Percentiles rank a stretch among this genome's conserved stretches.
Evolutionary conservation across 2,888 invertebrate species (phyloP).

Genomic region (Mesoligia furuncula): DNA sequence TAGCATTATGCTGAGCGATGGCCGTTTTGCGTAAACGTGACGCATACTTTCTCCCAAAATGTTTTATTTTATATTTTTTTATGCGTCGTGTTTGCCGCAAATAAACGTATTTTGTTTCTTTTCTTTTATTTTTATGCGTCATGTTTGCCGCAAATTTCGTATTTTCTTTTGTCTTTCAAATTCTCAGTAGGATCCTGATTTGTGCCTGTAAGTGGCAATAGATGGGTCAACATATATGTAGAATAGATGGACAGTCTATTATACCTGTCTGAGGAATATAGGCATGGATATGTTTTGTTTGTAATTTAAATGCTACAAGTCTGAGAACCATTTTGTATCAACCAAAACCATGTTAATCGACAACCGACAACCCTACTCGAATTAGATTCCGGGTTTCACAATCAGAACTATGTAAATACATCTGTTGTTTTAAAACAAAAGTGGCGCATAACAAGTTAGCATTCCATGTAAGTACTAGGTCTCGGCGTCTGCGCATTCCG

Average conservation of each 20-base stretch:
- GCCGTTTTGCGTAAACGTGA: too few relatives aligned
- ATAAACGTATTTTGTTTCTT: too few relatives aligned
- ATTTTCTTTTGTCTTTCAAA: too few relatives aligned
- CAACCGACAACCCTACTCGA: conserved; percentile 14
- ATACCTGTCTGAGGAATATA: too few relatives aligned
- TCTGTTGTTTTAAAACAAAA: conserved; percentile 56
- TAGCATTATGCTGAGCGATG: too few relatives aligned
- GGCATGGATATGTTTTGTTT: background rate
- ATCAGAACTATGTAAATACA: conserved; percentile 51
- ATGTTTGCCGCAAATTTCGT: too few relatives aligned
- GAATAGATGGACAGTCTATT: too few relatives aligned
- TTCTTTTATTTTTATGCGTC: too few relatives aligned
- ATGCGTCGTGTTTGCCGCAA: too few relatives aligned
- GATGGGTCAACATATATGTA: background rate
- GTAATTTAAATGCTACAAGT: background rate
- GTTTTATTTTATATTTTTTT: too few relatives aligned
- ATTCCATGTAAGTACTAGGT: conserved; percentile 69
- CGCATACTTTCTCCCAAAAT: too few relatives aligned
- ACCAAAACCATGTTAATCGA: conserved; percentile 9
- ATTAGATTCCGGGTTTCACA: conserved; percentile 51
- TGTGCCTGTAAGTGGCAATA: background rate
- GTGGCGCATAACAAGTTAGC: conserved; percentile 68
- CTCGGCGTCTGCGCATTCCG: conserved; percentile 62
- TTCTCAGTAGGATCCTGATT: background rate
- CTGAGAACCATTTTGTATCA: conserved; percentile 1